Conservation (phyloP, 2,888 invertebrate genomes). For the Unio delphinus region DNA sequence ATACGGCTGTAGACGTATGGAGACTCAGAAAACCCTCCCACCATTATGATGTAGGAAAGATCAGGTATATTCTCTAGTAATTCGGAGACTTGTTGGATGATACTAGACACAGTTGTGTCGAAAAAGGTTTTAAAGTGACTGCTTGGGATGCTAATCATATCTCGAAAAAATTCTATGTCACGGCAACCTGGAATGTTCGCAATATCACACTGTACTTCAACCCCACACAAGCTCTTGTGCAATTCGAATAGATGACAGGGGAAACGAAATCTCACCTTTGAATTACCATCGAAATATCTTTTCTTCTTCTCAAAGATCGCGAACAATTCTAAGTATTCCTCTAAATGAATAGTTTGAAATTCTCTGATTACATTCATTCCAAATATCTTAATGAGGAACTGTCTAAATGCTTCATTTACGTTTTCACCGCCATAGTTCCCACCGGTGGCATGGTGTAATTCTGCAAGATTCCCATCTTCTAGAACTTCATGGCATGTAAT, state of each 20-base stretch:
- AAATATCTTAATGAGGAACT: conserved; percentile 8
- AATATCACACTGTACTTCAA: neutral
- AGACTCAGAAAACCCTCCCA: conserved; percentile 4
- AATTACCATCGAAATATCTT: conserved; percentile 15
- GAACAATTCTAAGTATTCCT: conserved; percentile 24
- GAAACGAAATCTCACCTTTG: conserved; percentile 11
- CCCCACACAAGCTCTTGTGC: conserved; percentile 2
- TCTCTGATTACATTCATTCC: conserved; percentile 6
- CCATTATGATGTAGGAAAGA: neutral
- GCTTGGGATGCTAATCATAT: neutral
- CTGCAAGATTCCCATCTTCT: conserved; percentile 17
- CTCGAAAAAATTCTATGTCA: neutral
- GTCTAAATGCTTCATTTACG: conserved; percentile 18
- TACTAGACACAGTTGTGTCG: neutral
- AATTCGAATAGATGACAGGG: conserved; percentile 11
- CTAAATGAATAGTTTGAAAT: conserved; percentile 11
- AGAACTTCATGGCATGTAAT: conserved; percentile 24
- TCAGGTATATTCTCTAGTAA: neutral
- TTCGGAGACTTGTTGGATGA: neutral
- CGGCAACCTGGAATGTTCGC: neutral
- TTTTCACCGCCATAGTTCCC: conserved; percentile 28
- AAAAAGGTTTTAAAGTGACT: neutral
- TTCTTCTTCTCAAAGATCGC: conserved; percentile 24
- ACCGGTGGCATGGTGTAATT: conserved; percentile 22
- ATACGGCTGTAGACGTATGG: neutral